Conservation (phyloP, 2,113 vertebrate species). For the Tapirus terrestris region DNA sequence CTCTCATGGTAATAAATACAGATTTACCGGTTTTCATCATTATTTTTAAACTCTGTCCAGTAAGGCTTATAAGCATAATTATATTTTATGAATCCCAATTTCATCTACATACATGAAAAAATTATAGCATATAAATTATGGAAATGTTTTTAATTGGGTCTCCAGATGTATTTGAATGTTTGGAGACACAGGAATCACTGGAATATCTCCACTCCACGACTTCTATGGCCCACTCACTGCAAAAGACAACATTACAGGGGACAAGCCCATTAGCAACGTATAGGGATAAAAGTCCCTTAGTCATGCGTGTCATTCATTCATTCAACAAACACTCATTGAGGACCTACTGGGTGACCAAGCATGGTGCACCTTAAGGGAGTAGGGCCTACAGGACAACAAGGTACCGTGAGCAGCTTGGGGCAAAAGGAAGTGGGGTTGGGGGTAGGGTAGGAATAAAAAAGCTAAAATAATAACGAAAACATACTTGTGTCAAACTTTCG, state of each 20-base stretch:
- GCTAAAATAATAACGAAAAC: background rate
- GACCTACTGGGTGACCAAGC: background rate
- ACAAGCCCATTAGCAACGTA: background rate
- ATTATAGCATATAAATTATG: background rate
- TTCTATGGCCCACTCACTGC: background rate
- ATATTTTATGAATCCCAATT: background rate
- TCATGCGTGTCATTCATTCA: background rate
- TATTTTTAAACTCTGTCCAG: background rate
- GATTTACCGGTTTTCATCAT: background rate
- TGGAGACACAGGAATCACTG: background rate
- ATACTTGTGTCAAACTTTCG: background rate
- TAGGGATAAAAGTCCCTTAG: background rate
- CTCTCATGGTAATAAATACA: background rate
- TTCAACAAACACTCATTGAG: background rate
- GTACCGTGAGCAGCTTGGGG: background rate
- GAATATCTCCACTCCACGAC: background rate
- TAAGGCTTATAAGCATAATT: background rate
- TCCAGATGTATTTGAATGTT: background rate
- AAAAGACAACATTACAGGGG: background rate
- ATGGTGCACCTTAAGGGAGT: background rate
- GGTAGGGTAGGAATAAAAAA: background rate
- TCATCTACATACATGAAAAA: background rate
- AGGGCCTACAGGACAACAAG: background rate
- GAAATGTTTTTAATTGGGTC: background rate
- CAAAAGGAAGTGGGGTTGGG: background rate